phyloP scores from a whole-genome alignment of 2,113 vertebrate species.

The Eolophus roseicapilla region DNA sequence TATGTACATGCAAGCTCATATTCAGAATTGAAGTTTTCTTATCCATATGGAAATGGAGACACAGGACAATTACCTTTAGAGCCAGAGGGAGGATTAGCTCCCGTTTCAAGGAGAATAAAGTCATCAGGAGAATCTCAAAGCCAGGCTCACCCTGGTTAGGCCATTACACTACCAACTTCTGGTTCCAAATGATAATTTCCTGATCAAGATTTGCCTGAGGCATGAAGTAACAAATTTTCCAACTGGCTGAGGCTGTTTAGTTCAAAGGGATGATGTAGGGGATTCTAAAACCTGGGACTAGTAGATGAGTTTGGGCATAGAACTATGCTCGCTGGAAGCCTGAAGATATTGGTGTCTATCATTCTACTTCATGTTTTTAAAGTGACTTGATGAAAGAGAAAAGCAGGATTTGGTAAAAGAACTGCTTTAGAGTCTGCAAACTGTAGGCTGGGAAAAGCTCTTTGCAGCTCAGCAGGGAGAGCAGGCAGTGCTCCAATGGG shows the following conservation, averaged over 20 bases:
- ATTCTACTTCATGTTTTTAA: not conserved
- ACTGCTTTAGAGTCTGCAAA: not conserved
- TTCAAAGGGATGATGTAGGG: not conserved
- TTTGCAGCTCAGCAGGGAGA: not conserved
- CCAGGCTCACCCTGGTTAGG: not conserved
- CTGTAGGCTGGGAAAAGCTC: not conserved
- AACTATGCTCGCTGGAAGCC: not conserved
- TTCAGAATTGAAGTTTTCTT: not conserved
- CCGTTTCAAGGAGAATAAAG: not conserved
- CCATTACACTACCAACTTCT: not conserved
- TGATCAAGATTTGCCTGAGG: not conserved
- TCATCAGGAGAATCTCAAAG: not conserved
- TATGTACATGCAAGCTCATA: not conserved
- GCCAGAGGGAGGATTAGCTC: not conserved
- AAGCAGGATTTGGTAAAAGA: not conserved
- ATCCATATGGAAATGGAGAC: conserved; percentile 23
- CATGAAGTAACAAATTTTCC: not conserved
- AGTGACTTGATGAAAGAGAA: not conserved
- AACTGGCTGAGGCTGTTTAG: not conserved
- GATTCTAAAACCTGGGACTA: not conserved
- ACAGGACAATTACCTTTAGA: not conserved
- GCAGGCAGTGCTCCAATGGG: not conserved
- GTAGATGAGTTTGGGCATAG: not conserved
- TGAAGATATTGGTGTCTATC: not conserved
- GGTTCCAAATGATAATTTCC: not conserved